Conservation (phyloP, 2,797 vertebrate genomes). For the Nyctalus aviator region DNA sequence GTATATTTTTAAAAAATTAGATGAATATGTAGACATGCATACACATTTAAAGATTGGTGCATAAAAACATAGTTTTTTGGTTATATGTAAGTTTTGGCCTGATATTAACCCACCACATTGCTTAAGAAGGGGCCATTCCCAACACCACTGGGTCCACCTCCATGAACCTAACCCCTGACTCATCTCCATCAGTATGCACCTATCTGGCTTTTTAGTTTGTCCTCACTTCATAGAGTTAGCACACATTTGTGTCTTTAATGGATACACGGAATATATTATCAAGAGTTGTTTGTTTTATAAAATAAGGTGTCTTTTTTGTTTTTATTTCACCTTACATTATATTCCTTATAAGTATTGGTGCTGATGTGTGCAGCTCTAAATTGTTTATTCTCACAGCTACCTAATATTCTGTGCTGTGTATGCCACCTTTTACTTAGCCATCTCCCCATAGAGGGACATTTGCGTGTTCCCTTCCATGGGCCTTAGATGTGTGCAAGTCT, state of each 20-base stretch:
- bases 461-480: background rate
- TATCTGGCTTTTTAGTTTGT: background rate
- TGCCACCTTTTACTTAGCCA: rapidly evolving
- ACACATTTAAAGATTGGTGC: background rate
- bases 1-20: no score
- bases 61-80: background rate
- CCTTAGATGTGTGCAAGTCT: rapidly evolving
- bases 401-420: background rate
- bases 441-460: background rate
- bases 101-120: background rate
- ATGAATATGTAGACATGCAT: background rate
- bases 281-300: background rate
- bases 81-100: background rate
- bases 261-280: background rate
- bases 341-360: background rate
- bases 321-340: background rate
- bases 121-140: background rate
- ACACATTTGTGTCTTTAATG: background rate
- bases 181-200: background rate
- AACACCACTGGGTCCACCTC: rapidly evolving
- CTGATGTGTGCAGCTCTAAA: background rate
- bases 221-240: background rate
- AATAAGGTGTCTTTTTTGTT: background rate
- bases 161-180: rapidly evolving
- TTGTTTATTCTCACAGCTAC: background rate